Evolutionary conservation across 2,888 invertebrate genomes (phyloP).

Genomic region (Stenichneumon culpator): DNA sequence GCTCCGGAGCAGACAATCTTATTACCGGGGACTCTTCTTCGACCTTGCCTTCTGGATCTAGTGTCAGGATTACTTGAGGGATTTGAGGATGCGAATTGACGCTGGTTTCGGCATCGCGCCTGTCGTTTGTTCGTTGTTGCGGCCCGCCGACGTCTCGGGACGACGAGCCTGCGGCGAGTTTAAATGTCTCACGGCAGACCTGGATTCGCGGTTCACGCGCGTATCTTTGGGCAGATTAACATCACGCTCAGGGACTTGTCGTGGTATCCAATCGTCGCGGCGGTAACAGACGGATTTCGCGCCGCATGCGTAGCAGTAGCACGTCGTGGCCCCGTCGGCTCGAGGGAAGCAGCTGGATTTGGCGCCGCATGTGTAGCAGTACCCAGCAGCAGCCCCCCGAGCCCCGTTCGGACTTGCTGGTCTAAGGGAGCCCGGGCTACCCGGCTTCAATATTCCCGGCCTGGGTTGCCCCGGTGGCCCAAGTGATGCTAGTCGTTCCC

Average conservation of each 20-base stretch:
- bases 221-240: too few relatives aligned
- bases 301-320: background rate
- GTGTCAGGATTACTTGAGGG: too few relatives aligned
- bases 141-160: too few relatives aligned
- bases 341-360: background rate
- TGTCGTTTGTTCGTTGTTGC: too few relatives aligned
- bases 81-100: too few relatives aligned
- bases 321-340: background rate
- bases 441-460: background rate
- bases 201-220: too few relatives aligned
- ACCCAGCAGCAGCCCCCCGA: background rate
- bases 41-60: too few relatives aligned
- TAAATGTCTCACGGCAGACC: too few relatives aligned
- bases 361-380: background rate
- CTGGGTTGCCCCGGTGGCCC: background rate
- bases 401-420: background rate
- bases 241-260: too few relatives aligned
- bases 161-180: too few relatives aligned
- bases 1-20: background rate
- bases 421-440: background rate
- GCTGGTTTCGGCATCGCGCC: too few relatives aligned
- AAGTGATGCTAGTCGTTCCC: background rate
- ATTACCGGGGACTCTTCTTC: background rate
- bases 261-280: background rate
- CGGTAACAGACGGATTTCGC: background rate